Conservation (phyloP, 2,797 vertebrate species). For the Trematomus bernacchii region DNA sequence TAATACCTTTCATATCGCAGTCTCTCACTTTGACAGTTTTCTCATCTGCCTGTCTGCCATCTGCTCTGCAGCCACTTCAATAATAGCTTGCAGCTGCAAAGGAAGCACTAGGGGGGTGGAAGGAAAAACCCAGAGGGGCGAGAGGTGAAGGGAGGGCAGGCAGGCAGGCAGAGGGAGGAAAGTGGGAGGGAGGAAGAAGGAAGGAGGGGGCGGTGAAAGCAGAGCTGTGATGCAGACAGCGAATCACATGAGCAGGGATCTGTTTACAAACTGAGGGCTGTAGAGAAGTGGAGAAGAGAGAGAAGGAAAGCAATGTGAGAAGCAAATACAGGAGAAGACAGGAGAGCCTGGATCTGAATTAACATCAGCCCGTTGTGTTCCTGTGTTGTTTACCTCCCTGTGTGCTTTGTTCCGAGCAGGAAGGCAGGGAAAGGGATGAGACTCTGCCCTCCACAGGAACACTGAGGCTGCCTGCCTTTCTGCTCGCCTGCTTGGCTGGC, state of each 20-base stretch:
- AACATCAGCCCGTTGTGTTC: conserved; percentile 43
- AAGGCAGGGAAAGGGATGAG: conserved; percentile 61
- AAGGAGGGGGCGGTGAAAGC: conserved; percentile 72
- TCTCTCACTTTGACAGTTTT: conserved; percentile 3
- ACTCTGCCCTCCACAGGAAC: conserved; percentile 55
- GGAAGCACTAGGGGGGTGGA: conserved; percentile 45
- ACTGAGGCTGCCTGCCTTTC: conserved; percentile 52
- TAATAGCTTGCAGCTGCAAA: conserved; percentile 81
- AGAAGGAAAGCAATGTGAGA: conserved; percentile 54
- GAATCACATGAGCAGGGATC: conserved; percentile 86
- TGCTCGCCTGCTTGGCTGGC: conserved; percentile 50
- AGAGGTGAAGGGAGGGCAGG: conserved; percentile 55
- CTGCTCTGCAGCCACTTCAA: conserved; percentile 69
- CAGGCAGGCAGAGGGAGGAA: conserved; percentile 18
- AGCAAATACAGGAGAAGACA: conserved; percentile 35
- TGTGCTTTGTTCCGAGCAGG: conserved; percentile 52
- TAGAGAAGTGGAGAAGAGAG: conserved; percentile 72
- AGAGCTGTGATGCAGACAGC: conserved; percentile 81
- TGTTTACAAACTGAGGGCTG: conserved; percentile 85
- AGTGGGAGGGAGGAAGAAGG: conserved; percentile 36
- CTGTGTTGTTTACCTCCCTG: conserved; percentile 30
- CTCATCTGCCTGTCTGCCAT: conserved; percentile 63
- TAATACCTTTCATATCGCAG: background rate
- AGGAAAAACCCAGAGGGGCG: conserved; percentile 44
- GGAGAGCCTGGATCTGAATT: conserved; percentile 39